Percentiles rank a stretch among this genome's conserved stretches.
phyloP scores from a whole-genome alignment of 2,888 invertebrate genomes.

The Caenorhabditis angaria region DNA sequence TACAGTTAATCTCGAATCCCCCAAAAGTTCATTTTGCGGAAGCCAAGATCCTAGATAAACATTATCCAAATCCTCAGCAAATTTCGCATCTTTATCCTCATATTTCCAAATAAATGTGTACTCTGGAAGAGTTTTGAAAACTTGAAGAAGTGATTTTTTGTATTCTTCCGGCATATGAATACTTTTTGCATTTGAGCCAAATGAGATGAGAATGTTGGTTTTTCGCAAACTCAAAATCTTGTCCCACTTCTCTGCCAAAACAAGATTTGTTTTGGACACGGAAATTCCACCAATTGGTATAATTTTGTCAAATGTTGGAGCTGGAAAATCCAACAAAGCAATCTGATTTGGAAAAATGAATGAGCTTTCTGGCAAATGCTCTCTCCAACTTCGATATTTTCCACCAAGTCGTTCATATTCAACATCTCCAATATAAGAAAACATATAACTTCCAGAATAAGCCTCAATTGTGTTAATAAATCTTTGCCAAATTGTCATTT shows the following conservation, averaged over 20 bases:
- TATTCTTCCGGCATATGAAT: slow-evolving; percentile 33
- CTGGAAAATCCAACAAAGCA: slow-evolving; percentile 18
- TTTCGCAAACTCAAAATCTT: slow-evolving; percentile 27
- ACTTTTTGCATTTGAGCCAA: slow-evolving; percentile 40
- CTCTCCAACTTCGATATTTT: slow-evolving; percentile 12
- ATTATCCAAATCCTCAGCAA: no score
- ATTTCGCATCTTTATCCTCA: no score
- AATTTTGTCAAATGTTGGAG: no score
- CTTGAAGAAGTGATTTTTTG: slow-evolving; percentile 23
- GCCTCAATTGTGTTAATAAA: slow-evolving; percentile 25
- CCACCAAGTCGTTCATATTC: slow-evolving; percentile 17
- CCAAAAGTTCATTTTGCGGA: slow-evolving; percentile 50
- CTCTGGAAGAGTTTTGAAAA: slow-evolving; percentile 31
- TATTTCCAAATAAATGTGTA: no score
- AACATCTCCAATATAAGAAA: slow-evolving; percentile 21
- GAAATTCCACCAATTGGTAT: slow-evolving; percentile 41
- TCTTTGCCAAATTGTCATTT: slow-evolving; percentile 19
- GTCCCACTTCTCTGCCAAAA: slow-evolving; percentile 33
- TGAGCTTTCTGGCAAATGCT: slow-evolving; percentile 26
- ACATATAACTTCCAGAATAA: slow-evolving; percentile 15
- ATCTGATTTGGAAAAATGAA: slow-evolving; percentile 28
- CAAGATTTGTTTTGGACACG: slow-evolving; percentile 23
- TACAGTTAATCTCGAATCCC: slow-evolving; percentile 23
- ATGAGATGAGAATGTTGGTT: slow-evolving; percentile 43
- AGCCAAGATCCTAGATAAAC: no score